A percentile compares a stretch with the other conserved stretches of the same genome.
phyloP scores from a whole-genome alignment of 2,113 vertebrate genomes.

The Lagopus leucura region DNA sequence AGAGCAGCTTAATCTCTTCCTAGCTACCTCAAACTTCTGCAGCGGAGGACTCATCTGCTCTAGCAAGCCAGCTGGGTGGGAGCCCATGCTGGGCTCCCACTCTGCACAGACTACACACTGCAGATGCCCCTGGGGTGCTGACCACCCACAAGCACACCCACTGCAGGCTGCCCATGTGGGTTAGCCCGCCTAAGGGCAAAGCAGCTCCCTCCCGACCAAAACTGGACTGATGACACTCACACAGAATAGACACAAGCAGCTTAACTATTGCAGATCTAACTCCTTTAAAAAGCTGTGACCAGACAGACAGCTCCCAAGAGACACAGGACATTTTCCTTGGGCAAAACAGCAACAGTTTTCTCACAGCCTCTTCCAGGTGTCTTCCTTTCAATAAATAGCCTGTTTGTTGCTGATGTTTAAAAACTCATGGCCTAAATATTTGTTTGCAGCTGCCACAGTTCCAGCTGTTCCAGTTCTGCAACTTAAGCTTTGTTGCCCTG shows the following conservation, averaged over 20 bases:
- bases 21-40: not conserved
- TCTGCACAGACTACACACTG: not conserved
- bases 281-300: not conserved
- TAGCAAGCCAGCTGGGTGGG: fast-evolving
- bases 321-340: not conserved
- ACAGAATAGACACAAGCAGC: not conserved
- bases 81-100: not conserved
- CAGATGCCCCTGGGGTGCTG: not conserved
- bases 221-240: fast-evolving
- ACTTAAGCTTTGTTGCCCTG: not conserved
- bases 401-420: not conserved
- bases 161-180: not conserved
- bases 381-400: not conserved
- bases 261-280: not conserved
- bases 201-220: not conserved
- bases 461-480: not conserved
- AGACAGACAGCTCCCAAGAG: not conserved
- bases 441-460: not conserved
- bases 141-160: not conserved
- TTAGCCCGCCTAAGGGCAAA: not conserved
- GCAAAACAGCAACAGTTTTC: not conserved
- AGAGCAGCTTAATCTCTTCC: not conserved
- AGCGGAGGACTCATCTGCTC: fast-evolving
- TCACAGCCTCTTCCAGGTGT: not conserved
- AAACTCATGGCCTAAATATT: not conserved